Conservation (phyloP, 2,113 vertebrate species). For the Arvicanthis niloticus region DNA sequence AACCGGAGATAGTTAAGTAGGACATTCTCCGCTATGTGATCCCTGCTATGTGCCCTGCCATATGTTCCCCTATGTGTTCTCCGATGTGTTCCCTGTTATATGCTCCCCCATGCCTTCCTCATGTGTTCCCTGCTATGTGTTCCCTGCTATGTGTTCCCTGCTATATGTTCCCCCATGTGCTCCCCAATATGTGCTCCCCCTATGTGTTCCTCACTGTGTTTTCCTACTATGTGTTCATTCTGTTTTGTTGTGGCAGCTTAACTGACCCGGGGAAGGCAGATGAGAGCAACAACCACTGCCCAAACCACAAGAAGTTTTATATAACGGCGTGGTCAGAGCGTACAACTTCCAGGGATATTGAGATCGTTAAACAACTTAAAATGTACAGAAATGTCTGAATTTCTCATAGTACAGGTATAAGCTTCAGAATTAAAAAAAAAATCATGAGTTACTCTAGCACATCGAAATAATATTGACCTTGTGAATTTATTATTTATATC, state of each 20-base stretch:
- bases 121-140: no score
- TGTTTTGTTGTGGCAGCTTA: not conserved
- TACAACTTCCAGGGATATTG: not conserved
- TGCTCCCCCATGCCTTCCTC: no score
- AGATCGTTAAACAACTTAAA: not conserved
- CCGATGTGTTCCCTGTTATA: no score
- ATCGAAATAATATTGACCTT: not conserved
- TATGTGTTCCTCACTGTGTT: not conserved
- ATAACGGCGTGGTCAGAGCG: not conserved
- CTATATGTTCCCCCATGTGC: no score
- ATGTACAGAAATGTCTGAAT: not conserved
- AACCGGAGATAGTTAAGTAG: accelerated
- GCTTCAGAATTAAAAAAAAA: not conserved
- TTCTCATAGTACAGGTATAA: slow-evolving; percentile 27
- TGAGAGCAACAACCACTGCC: not conserved
- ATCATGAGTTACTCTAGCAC: not conserved
- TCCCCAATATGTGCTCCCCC: no score
- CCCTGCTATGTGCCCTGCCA: no score
- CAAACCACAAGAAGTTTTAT: not conserved
- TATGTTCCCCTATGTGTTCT: no score
- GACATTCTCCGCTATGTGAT: no score
- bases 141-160: no score
- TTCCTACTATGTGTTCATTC: not conserved
- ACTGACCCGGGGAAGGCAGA: not conserved
- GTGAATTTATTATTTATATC: slow-evolving; percentile 11